A percentile compares a stretch with the other conserved stretches of the same genome.
Conservation (phyloP, 2,888 invertebrate genomes). For the Hydrotaea cyrtoneurina region DNA sequence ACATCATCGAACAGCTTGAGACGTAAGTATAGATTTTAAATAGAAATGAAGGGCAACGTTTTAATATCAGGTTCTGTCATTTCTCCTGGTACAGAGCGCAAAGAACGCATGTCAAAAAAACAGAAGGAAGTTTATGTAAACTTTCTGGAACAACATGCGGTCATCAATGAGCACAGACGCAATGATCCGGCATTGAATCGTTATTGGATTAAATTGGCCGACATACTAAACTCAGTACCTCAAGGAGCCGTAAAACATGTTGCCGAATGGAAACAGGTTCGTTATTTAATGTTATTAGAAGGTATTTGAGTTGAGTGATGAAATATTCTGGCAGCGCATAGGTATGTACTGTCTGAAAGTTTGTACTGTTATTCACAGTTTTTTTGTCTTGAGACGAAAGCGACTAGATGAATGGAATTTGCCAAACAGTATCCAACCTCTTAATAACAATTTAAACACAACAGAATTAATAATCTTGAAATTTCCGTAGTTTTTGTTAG, state of each 20-base stretch:
- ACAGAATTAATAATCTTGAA: too few species aligned
- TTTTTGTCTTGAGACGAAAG: too few species aligned
- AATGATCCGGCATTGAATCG: conserved; percentile 76
- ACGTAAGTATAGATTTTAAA: conserved; percentile 71
- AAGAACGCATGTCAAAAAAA: conserved; percentile 78
- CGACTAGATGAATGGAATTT: too few species aligned
- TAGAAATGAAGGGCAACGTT: not conserved
- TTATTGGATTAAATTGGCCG: conserved; percentile 77
- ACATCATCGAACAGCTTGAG: conserved; percentile 74
- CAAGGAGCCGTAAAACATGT: conserved; percentile 77
- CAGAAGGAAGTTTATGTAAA: conserved; percentile 77
- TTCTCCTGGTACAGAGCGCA: conserved; percentile 72
- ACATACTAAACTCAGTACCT: conserved; percentile 76
- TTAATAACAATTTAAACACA: too few species aligned
- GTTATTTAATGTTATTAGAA: too few species aligned
- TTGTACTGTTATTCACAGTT: too few species aligned
- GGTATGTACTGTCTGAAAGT: too few species aligned
- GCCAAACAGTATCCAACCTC: too few species aligned
- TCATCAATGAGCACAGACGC: conserved; percentile 76
- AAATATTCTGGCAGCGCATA: too few species aligned
- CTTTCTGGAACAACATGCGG: conserved; percentile 76
- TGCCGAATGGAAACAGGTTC: conserved; percentile 75
- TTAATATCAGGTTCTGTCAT: conserved; percentile 7
- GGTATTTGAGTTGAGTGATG: too few species aligned
- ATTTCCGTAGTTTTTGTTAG: too few species aligned